These are phyloP conservation scores for Odocoileus hemionus DNA, from an alignment of 2,113 vertebrate genomes.

Conservation along the genomic window DNA sequence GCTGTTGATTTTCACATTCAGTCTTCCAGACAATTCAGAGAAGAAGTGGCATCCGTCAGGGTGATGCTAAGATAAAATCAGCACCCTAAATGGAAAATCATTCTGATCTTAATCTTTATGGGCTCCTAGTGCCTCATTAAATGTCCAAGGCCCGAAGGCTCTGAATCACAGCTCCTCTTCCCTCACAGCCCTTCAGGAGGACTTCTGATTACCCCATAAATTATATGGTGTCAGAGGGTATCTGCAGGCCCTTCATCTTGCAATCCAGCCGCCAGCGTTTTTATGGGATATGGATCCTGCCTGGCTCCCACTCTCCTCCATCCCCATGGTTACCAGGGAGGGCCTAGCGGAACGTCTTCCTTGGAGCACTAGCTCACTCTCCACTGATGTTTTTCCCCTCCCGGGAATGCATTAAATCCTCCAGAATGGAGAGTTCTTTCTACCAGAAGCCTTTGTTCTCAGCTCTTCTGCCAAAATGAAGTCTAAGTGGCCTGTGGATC, in stretches of 20 bases:
- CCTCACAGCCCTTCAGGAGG: not conserved
- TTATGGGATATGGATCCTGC: slow-evolving; percentile 46
- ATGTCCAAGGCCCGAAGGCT: not conserved
- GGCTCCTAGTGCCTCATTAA: slow-evolving; percentile 61
- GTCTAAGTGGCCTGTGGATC: not conserved
- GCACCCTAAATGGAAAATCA: slow-evolving; percentile 49
- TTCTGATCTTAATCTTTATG: slow-evolving; percentile 63
- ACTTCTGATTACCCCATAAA: slow-evolving; percentile 59
- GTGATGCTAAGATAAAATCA: not conserved
- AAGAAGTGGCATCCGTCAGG: not conserved
- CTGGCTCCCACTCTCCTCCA: not conserved
- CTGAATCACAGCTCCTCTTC: slow-evolving; percentile 32
- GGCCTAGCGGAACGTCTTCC: not conserved
- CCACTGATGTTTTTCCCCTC: not conserved
- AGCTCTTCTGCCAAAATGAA: not conserved
- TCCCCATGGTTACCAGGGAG: slow-evolving; percentile 54
- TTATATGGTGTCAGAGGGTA: slow-evolving; percentile 28
- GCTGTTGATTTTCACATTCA: not conserved
- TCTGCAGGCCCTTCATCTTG: slow-evolving; percentile 50
- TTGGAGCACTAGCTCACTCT: not conserved
- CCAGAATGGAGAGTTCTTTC: not conserved
- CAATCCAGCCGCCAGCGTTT: not conserved
- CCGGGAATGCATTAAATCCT: not conserved
- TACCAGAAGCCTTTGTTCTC: not conserved
- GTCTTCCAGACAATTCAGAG: not conserved